Base-by-base conservation (phyloP, 1,140 invertebrate genomes). In the Pogonomyrmex barbatus region DNA sequence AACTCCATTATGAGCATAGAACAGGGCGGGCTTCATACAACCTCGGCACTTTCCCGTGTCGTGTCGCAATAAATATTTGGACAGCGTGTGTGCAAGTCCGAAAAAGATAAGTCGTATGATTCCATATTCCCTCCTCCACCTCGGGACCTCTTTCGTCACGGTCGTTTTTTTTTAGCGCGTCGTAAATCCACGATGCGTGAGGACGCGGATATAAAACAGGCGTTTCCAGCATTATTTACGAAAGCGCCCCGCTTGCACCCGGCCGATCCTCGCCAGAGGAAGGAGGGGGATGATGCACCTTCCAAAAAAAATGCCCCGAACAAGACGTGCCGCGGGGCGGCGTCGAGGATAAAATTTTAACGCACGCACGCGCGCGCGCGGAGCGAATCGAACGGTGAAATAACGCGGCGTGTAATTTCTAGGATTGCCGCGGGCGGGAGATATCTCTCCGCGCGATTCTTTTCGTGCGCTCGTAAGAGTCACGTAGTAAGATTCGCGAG, bases 1-100 rank as follows among this genome's bases (percentile, higher is more conserved):
- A 88, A 87, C 68, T 87, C 75, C 85, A 81, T 88, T 87, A 86
- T 87, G 39, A 50, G 12, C 50, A 75, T 42, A 4, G 78, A 70
- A 73, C 85, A 75, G 58, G 5, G 47, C 45, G 4, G 33, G 62
- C 47, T 56, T 75, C 71, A 52, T 60, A 14, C 70, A 24, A 62
- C 52, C 73, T 47, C 73, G 71, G 14, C 56, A 63, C 58, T 85
- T 85, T 85, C 60, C 50, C 82, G 24, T 39, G 56, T 71, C 36
- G 54, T 62, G 47, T 60, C 68, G 54, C 54, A 47, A 83, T 83
- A 83, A 83, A 83, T 83, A 83, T 83, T 73, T 75, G 63, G 36
- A 56, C 63, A 45, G 63, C 62, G 63, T 70, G 77, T 81, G 77
- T 70, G 56, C 63, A 70, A 81, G 77, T 52, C 77, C 62, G 77